A percentile compares a stretch with the other conserved stretches of the same genome.
phyloP scores from a whole-genome alignment of 2,888 invertebrate genomes.

The Pandemis cinnamomeana region DNA sequence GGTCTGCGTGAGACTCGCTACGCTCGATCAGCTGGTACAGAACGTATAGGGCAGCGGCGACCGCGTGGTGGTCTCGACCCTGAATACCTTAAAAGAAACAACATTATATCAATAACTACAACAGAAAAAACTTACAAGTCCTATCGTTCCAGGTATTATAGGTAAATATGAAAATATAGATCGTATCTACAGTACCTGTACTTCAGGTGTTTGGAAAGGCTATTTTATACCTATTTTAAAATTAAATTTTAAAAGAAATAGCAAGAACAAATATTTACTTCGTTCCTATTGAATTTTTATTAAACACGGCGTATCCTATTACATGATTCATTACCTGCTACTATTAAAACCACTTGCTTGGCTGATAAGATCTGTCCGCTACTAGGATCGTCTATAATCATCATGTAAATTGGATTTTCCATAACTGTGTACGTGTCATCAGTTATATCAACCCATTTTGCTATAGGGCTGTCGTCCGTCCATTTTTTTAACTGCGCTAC shows the following conservation, averaged over 20 bases:
- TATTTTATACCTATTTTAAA: no score
- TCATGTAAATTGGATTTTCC: conserved; percentile 79
- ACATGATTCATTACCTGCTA: conserved; percentile 63
- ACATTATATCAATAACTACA: neutral
- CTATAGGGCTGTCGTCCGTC: conserved; percentile 73
- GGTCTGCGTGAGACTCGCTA: conserved; percentile 65
- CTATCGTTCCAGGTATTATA: no score
- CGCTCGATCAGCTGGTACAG: conserved; percentile 74
- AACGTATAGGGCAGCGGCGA: conserved; percentile 74
- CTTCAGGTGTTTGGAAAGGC: no score
- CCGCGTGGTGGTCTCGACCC: conserved; percentile 77
- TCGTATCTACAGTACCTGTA: no score
- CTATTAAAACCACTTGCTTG: conserved; percentile 75
- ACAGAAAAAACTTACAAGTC: no score
- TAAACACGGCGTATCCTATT: neutral
- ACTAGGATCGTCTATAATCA: conserved; percentile 76
- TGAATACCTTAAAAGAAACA: conserved; percentile 62
- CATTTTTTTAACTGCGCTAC: conserved; percentile 68
- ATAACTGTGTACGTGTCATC: conserved; percentile 72
- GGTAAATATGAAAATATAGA: no score
- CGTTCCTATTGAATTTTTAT: neutral
- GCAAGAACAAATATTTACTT: neutral
- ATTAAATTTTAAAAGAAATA: no score
- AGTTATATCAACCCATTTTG: conserved; percentile 73
- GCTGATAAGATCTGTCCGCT: conserved; percentile 74